Conservation (phyloP, 2,797 vertebrate genomes). For the Lithobates pipiens region DNA sequence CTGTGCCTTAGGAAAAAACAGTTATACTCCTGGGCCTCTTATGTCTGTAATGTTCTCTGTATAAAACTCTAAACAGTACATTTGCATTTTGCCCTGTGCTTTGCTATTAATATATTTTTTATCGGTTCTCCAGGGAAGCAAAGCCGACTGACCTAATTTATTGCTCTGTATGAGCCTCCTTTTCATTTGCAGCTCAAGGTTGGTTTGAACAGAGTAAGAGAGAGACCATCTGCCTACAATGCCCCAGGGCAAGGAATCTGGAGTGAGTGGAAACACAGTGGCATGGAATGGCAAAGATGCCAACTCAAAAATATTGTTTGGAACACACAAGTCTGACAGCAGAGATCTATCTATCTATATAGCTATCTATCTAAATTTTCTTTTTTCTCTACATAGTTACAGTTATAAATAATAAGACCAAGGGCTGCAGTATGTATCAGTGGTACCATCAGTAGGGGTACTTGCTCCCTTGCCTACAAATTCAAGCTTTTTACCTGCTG, state of each 20-base stretch:
- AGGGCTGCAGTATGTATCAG: no score
- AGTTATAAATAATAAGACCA: no score
- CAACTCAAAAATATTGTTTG: not conserved
- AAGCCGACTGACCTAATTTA: constrained; percentile 58
- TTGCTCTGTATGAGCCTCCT: constrained; percentile 31
- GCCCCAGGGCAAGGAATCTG: constrained; percentile 28
- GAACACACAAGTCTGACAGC: no score
- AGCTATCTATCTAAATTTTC: not conserved
- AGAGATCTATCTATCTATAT: constrained; percentile 3
- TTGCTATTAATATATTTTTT: constrained; percentile 53
- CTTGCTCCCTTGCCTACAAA: no score
- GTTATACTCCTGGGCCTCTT: constrained; percentile 27
- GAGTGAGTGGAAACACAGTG: constrained; percentile 3
- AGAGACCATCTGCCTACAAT: constrained; percentile 49
- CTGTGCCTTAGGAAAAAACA: constrained; percentile 37
- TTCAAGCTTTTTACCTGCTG: no score
- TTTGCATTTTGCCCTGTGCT: constrained; percentile 43
- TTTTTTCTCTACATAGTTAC: no score
- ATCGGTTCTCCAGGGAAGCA: constrained; percentile 48
- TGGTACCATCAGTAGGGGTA: no score
- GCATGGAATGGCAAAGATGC: constrained; percentile 32
- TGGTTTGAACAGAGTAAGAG: constrained; percentile 44
- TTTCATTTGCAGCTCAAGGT: constrained; percentile 43
- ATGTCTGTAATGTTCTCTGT: constrained; percentile 15
- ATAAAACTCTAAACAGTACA: constrained; percentile 18